Base-by-base conservation (phyloP, 2,797 vertebrate genomes). In the Phyllotis vaccarum region DNA sequence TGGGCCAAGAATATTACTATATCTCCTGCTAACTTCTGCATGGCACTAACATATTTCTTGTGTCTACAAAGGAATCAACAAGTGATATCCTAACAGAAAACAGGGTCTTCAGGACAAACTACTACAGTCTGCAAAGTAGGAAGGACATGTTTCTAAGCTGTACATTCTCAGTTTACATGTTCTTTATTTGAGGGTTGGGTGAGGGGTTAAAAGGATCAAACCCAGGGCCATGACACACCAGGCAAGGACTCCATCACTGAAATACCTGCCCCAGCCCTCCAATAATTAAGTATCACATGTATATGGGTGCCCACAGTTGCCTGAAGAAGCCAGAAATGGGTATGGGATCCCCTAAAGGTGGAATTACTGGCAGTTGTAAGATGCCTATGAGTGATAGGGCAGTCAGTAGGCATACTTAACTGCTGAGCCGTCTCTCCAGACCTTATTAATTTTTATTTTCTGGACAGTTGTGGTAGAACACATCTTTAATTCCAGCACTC, bases 31-130 rank as follows among this genome's bases (percentile, higher is more conserved):
- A 66, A 96, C 49, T 89, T 91, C 40, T 80, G 16, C 62, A 89
- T 56, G 60, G 87, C 14, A 87, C 16, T 40, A 79, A 93, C 19
- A n/a, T 43, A 95, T 22, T 86, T 66, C 72, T 80, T 80, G 22
- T n/a, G 34, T 86, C 96, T 95, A 40, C 68, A 29, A 94, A 58
- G 12, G 82, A 95, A 95, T 31, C 72, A 78, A 60, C 16, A 52
- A 93, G 24, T 22, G 40, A 87, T 22, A n/a, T 74, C 17, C 0
- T 79, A 80, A 90, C 6, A 94, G 49, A 93, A 34, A 29, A 13
- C 17, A 95, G 78, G 52, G 16, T 64, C 22, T 89, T 37, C 13
- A n/a, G 37, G 37, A 94, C 10, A 90, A 87, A 78, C 11, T 87
- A 68, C 62, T 95, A 87, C 49, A 52, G 79, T n/a, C 64, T 72